phyloP scores from a whole-genome alignment of 2,797 vertebrate species.

The Scolopax rusticola region DNA sequence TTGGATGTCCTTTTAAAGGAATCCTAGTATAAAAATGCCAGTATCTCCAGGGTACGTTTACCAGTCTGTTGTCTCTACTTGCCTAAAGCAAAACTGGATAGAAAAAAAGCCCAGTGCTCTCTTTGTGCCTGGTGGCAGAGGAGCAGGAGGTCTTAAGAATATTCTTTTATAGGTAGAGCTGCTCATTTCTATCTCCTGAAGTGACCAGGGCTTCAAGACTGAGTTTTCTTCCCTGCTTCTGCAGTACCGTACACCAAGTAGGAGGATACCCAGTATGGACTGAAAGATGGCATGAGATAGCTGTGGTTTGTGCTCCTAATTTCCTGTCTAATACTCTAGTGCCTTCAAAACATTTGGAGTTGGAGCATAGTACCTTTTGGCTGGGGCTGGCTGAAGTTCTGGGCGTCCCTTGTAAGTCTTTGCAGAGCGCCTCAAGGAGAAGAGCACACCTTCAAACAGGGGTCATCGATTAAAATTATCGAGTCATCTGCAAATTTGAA shows the following conservation, averaged over 20 bases:
- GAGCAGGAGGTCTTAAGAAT: background rate
- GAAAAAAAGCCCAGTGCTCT: background rate
- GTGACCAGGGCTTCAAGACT: background rate
- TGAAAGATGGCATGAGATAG: background rate
- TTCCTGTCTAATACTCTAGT: background rate
- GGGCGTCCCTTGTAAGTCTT: background rate
- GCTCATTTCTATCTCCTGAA: background rate
- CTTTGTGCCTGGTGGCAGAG: background rate
- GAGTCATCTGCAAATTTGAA: background rate
- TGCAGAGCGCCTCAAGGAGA: background rate
- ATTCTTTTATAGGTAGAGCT: background rate
- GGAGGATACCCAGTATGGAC: background rate
- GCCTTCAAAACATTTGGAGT: background rate
- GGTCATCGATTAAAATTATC: background rate
- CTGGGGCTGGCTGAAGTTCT: background rate
- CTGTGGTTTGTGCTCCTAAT: background rate
- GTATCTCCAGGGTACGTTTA: background rate
- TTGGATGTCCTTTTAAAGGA: background rate
- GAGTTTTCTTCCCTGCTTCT: background rate
- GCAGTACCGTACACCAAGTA: fast-evolving
- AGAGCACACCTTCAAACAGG: background rate
- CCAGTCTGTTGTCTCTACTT: background rate
- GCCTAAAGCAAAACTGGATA: background rate
- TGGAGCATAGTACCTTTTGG: background rate
- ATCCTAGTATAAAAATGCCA: background rate